Evolutionary conservation across 2,888 invertebrate genomes (phyloP).

Genomic region (Drosophila atripex): DNA sequence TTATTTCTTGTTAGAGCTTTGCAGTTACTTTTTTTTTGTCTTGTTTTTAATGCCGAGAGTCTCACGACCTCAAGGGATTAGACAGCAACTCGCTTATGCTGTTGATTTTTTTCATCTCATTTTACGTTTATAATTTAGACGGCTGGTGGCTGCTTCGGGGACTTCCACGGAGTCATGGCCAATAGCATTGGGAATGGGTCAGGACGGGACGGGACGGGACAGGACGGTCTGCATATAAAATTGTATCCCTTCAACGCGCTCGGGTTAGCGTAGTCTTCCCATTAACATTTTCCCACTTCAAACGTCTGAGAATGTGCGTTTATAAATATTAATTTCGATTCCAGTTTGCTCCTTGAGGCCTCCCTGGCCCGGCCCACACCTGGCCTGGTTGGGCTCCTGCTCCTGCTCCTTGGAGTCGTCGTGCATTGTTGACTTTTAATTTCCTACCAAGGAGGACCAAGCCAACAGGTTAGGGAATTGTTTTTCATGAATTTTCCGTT

Average conservation of each 20-base stretch:
- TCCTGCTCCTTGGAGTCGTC: conserved; percentile 15
- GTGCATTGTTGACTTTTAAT: conserved; percentile 74
- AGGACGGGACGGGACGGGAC: neutral
- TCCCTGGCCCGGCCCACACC: neutral
- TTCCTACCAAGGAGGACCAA: conserved; percentile 44
- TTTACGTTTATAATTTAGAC: conserved; percentile 66
- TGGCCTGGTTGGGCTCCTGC: conserved; percentile 1
- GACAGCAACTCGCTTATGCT: conserved; percentile 31
- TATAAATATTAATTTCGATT: conserved; percentile 75
- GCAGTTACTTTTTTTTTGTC: conserved; percentile 27
- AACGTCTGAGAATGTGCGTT: conserved; percentile 50
- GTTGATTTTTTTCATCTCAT: conserved; percentile 18
- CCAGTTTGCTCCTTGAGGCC: conserved; percentile 35
- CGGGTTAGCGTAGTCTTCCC: conserved; percentile 34
- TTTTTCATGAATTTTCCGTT: conserved; percentile 42
- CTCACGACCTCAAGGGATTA: conserved; percentile 58
- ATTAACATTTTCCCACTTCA: conserved; percentile 43
- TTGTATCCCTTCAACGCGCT: conserved; percentile 8
- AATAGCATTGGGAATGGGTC: conserved; percentile 5
- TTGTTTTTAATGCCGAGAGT: conserved; percentile 15
- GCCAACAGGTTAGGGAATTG: conserved; percentile 56
- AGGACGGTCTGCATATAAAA: conserved; percentile 10
- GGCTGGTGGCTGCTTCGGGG: conserved; percentile 60
- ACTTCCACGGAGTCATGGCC: conserved; percentile 29
- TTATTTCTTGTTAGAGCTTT: conserved; percentile 65